Evolutionary conservation across 2,888 invertebrate genomes (phyloP).

Genomic region (Coremacera marginata): DNA sequence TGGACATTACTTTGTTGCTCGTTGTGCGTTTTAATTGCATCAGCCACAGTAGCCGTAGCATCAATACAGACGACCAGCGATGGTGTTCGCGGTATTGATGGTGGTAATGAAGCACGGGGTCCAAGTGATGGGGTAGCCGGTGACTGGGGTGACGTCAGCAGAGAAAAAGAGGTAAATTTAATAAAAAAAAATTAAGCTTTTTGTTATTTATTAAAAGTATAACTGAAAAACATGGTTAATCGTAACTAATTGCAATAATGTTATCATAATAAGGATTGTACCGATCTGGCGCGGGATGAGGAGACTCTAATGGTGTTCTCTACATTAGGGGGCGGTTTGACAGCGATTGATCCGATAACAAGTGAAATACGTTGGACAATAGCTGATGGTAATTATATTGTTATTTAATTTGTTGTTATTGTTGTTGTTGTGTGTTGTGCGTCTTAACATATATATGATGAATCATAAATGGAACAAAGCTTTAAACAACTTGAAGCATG

Average conservation of each 20-base stretch:
- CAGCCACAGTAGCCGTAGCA: constrained; percentile 44
- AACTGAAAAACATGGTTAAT: not conserved
- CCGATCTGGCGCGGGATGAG: constrained; percentile 78
- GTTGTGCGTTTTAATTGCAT: constrained; percentile 51
- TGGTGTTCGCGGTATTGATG: not conserved
- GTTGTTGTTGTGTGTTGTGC: not conserved
- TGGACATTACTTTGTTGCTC: constrained; percentile 40
- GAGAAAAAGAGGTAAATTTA: constrained; percentile 17
- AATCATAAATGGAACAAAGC: not conserved
- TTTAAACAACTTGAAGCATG: not conserved
- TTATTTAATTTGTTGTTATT: constrained; percentile 30
- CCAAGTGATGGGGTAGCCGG: not conserved
- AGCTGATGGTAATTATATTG: constrained; percentile 80
- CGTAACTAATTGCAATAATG: not conserved
- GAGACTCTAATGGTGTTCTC: constrained; percentile 87
- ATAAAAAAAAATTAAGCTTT: not conserved
- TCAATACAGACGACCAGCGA: constrained; percentile 26
- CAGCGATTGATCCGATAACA: constrained; percentile 87
- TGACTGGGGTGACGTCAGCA: not conserved
- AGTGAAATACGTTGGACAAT: constrained; percentile 92
- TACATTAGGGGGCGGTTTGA: constrained; percentile 92
- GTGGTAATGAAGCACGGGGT: not conserved
- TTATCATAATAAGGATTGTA: constrained; percentile 68
- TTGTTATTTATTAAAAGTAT: not conserved
- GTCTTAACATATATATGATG: not conserved